Conservation (phyloP, 2,113 vertebrate genomes). For the Spermophilus dauricus region DNA sequence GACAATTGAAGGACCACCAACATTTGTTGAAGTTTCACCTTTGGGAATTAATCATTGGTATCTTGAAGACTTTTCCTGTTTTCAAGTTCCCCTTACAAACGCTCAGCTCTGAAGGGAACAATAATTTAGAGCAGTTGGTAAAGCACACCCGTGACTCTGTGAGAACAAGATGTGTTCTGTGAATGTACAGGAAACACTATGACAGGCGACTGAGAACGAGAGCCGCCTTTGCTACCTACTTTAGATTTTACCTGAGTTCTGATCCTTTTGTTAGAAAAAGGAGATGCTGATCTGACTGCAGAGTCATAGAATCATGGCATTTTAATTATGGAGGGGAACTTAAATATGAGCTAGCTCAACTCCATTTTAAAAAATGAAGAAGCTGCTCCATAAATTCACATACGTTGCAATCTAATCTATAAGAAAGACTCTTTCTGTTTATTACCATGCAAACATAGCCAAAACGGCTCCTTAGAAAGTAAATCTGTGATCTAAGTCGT, state of each 20-base stretch:
- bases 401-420: background rate
- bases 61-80: conserved; percentile 52
- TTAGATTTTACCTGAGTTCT: background rate
- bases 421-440: conserved; percentile 20
- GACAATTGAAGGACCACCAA: background rate
- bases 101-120: conserved; percentile 26
- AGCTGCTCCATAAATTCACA: conserved; percentile 15
- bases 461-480: conserved; percentile 53
- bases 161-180: background rate
- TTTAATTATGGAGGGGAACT: conserved; percentile 52
- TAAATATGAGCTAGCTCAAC: background rate
- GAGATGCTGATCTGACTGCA: background rate
- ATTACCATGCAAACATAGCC: background rate
- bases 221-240: background rate
- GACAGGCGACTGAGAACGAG: background rate
- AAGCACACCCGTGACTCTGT: background rate
- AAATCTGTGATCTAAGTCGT: conserved; percentile 2
- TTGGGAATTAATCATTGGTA: conserved; percentile 48
- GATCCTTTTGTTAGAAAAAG: background rate
- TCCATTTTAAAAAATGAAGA: conserved; percentile 33
- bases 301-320: background rate
- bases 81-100: conserved; percentile 13
- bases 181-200: background rate
- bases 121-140: background rate
- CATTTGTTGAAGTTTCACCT: conserved; percentile 17